phyloP scores from a whole-genome alignment of 1,140 invertebrate genomes.

The Meteorus sp. region DNA sequence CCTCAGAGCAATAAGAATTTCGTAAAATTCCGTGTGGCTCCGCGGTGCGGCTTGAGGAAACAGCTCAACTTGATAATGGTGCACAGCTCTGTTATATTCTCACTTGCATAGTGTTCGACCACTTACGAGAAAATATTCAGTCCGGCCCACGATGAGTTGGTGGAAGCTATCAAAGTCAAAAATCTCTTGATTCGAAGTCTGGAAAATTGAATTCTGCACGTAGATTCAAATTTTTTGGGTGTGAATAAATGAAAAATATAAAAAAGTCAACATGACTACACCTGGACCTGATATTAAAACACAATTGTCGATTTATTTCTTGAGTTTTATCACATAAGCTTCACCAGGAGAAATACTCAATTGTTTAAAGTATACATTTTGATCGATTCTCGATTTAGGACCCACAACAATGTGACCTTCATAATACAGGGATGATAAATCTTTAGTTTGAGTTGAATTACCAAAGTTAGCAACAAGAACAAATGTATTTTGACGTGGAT shows the following conservation, averaged over 20 bases:
- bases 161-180: too few relatives aligned
- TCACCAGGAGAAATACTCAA: slow-evolving; percentile 65
- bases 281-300: too few relatives aligned
- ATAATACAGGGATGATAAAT: slow-evolving; percentile 74
- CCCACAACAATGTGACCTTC: slow-evolving; percentile 72
- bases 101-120: not conserved
- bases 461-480: slow-evolving; percentile 74
- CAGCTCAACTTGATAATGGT: rapidly evolving
- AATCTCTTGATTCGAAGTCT: too few relatives aligned
- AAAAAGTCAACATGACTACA: too few relatives aligned
- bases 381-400: slow-evolving; percentile 60
- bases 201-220: too few relatives aligned
- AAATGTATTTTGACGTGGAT: slow-evolving; percentile 73
- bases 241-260: too few relatives aligned
- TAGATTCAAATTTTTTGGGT: too few relatives aligned
- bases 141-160: too few relatives aligned
- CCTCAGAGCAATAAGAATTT: slow-evolving; percentile 44
- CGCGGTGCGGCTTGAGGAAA: slow-evolving; percentile 40
- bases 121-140: slow-evolving; percentile 33
- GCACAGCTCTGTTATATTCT: not conserved
- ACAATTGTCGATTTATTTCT: slow-evolving; percentile 61
- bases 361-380: slow-evolving; percentile 69
- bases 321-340: slow-evolving; percentile 68
- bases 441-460: slow-evolving; percentile 61
- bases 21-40: slow-evolving; percentile 38